Conservation (phyloP, 2,113 vertebrate species). For the Petroica traversi region DNA sequence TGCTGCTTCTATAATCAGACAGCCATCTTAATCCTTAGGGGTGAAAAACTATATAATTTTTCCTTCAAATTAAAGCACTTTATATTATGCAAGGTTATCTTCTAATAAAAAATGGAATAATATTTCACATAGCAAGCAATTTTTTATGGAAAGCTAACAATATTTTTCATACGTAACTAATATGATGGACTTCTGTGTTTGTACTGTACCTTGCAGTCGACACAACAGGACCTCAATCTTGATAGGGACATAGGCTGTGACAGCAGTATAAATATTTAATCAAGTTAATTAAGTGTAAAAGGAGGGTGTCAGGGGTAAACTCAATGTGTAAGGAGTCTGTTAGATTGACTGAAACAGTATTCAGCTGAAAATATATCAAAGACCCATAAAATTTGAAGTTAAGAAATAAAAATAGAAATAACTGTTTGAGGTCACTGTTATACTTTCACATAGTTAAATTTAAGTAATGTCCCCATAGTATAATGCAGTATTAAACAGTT, state of each 20-base stretch:
- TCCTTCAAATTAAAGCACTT: neutral
- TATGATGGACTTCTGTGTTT: neutral
- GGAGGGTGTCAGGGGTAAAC: neutral
- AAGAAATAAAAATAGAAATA: neutral
- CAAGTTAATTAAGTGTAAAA: conserved; percentile 26
- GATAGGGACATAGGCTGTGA: neutral
- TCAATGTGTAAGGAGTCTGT: neutral
- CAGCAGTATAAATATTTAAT: conserved; percentile 47
- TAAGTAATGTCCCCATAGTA: neutral
- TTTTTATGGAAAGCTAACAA: neutral
- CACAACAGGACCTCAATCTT: neutral
- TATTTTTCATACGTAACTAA: neutral
- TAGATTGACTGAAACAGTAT: neutral
- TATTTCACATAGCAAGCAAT: neutral
- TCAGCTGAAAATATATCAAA: neutral
- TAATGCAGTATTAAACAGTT: neutral
- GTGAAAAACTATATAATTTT: neutral
- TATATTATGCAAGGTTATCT: neutral
- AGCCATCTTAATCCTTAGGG: neutral
- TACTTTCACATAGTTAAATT: neutral
- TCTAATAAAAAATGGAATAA: neutral
- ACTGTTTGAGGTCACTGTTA: neutral
- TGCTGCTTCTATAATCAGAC: neutral
- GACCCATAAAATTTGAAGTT: neutral
- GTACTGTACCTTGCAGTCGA: neutral